phyloP scores from a whole-genome alignment of 2,888 invertebrate genomes.

The Helobdella robusta region DNA sequence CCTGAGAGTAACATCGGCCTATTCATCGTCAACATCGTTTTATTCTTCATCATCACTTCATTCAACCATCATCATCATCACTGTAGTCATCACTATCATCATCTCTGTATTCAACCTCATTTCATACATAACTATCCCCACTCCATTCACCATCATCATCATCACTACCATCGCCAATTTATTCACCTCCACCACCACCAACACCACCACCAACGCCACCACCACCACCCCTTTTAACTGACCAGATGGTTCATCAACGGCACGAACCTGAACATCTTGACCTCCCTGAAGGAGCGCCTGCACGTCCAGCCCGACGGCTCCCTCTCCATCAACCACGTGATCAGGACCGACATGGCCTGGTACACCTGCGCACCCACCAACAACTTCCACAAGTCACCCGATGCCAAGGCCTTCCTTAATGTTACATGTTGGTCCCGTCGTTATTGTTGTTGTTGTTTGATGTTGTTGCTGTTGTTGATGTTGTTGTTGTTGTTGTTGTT shows the following conservation, averaged over 20 bases:
- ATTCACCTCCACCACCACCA: neutral
- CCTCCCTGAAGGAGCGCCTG: slow-evolving; percentile 70
- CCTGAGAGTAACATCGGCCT: slow-evolving; percentile 9
- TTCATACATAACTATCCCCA: neutral
- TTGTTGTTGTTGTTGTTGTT: no score
- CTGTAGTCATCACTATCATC: slow-evolving; percentile 24
- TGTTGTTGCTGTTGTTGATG: no score
- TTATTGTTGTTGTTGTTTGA: no score
- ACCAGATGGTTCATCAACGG: slow-evolving; percentile 31
- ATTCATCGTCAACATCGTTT: slow-evolving; percentile 24
- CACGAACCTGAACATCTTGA: slow-evolving; percentile 22
- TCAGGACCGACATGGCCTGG: slow-evolving; percentile 86
- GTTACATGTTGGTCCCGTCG: slow-evolving; percentile 87
- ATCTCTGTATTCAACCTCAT: slow-evolving; percentile 4
- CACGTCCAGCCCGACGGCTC: slow-evolving; percentile 82
- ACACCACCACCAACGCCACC: neutral
- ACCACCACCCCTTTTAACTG: neutral
- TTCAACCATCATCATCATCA: slow-evolving; percentile 24
- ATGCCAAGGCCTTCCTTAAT: slow-evolving; percentile 81
- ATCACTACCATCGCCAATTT: neutral
- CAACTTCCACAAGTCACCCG: slow-evolving; percentile 84
- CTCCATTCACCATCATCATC: neutral
- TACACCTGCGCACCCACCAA: slow-evolving; percentile 92
- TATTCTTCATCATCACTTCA: slow-evolving; percentile 19
- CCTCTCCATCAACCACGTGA: slow-evolving; percentile 81